Conservation (phyloP, 37 sponge, comb jelly and placozoan species). For the Hormiphora californensis region DNA sequence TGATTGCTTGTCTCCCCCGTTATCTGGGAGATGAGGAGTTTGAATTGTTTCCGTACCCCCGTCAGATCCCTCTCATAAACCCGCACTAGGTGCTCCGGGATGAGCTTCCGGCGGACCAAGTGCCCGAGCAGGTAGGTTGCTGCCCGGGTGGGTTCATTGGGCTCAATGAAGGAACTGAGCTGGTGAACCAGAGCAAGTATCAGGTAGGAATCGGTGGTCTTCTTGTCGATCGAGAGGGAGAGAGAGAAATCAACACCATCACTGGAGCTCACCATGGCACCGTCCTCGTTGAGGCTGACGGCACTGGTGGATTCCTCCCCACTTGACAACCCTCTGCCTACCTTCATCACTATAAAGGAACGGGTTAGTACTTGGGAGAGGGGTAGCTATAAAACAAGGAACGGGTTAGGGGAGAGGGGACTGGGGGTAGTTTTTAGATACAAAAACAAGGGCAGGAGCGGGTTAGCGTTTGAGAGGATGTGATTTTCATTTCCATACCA, state of each 20-base stretch:
- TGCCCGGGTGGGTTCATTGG: conserved; percentile 1
- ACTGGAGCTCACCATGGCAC: conserved; percentile 49
- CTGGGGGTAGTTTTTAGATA: no score
- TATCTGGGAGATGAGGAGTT: conserved; percentile 45
- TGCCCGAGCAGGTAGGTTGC: conserved; percentile 31
- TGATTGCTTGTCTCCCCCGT: conserved; percentile 30
- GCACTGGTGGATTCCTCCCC: no score
- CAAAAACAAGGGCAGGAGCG: no score
- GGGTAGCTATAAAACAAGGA: no score
- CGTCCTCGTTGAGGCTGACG: conserved; percentile 35
- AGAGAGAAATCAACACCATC: conserved; percentile 39
- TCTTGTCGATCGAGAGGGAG: conserved; percentile 47
- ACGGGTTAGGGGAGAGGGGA: no score
- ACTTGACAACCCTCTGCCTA: no score
- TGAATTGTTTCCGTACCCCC: not conserved
- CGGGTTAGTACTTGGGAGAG: no score
- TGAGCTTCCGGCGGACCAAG: conserved; percentile 31
- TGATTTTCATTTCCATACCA: no score
- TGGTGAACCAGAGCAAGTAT: conserved; percentile 38
- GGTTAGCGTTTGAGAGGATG: no score
- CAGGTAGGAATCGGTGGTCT: conserved; percentile 19
- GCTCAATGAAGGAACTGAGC: conserved; percentile 28
- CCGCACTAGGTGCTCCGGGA: not conserved
- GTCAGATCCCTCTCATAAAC: conserved; percentile 38
- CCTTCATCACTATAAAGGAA: no score